Evolutionary conservation across 1,140 invertebrate genomes (phyloP), one percentile per base, ranked within the genome.

Genomic region (Radopholus similis): DNA sequence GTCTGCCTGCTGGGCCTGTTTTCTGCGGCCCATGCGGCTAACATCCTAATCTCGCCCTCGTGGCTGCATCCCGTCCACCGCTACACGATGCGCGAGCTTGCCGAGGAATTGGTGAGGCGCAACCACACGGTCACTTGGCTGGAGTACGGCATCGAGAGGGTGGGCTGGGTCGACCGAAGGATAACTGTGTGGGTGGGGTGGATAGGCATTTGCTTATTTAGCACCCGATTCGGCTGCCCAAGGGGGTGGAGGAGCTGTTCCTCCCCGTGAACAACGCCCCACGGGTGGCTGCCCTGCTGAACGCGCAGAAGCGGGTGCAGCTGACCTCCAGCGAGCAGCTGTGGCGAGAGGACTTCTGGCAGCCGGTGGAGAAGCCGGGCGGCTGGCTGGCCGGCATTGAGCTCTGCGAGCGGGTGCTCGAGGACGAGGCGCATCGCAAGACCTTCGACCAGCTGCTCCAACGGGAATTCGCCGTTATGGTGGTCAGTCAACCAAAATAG

Each of bases 1-100:
- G 4, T 28, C n/a, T 4, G 9, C 23, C 23, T 51, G 23, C 47
- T 51, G n/a, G n/a, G n/a, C n/a, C n/a, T n/a, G n/a, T n/a, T 13
- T 13, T 47, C 47, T 21, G 23, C 21, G 47, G 8, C 26, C 93
- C 94, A 63, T 42, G 40, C 30, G 21, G 76, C 71, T 18, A 53
- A 80, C 23, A 66, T 77, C 30, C 53, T 77, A 11, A 62, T 77
- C 6, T 76, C 69, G 40, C 77, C 76, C 4, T 65, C 63, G 26
- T 78, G 49, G 26, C 32, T 77, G 8, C 68, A 57, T 55, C 78
- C 78, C 18, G 73, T 78, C 15, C 78, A 80, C 55, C 57, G 75
- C 28, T 71, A 65, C 15, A 80, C 65, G 23, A 79, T 81, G 77
- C 57, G 56, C 26, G 64, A 64, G 54, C 60, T 81, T 56, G 78